phyloP scores from a whole-genome alignment of 2,888 invertebrate genomes.

The Osedax frankpressi region DNA sequence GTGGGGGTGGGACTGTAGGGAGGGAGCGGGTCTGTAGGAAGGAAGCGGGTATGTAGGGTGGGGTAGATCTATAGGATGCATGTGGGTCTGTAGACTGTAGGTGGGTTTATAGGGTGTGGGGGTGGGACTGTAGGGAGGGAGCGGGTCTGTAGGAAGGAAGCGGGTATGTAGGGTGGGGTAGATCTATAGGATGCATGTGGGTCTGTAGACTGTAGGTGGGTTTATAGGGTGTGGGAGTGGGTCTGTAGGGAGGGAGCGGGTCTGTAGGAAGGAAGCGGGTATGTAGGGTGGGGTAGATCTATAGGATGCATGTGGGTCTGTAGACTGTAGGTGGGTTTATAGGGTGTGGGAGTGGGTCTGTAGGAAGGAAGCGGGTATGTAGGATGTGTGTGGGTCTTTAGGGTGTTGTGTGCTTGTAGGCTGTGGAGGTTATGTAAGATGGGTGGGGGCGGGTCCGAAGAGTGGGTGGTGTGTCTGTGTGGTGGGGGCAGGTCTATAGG shows the following conservation, averaged over 20 bases:
- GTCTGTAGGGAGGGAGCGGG: background rate
- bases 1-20: background rate
- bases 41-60: background rate
- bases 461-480: no score
- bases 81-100: background rate
- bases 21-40: background rate
- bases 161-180: background rate
- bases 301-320: background rate
- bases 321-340: background rate
- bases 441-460: no score
- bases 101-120: background rate
- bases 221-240: background rate
- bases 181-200: background rate
- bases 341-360: background rate
- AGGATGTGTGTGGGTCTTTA: background rate
- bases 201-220: background rate
- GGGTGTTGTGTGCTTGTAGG: no score
- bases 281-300: background rate
- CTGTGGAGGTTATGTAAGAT: no score
- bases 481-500: no score
- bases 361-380: background rate
- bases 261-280: background rate
- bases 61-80: background rate
- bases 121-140: background rate
- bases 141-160: background rate